Base-by-base conservation (phyloP, 2,113 vertebrate species). In the Oreamnos americanus region DNA sequence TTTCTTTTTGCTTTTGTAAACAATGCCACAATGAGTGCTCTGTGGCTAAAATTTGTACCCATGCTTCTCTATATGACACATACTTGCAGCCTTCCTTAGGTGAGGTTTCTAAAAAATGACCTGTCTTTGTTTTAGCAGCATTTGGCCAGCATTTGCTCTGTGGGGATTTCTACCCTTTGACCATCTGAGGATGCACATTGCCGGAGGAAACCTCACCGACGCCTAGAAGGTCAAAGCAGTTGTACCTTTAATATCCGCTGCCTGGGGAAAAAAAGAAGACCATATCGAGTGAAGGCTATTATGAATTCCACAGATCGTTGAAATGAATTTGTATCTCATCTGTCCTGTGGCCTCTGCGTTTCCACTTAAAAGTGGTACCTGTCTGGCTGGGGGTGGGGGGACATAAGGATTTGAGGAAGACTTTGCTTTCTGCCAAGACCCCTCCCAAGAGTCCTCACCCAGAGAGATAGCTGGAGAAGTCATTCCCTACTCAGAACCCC, bases 1-100 rank as follows among this genome's bases (percentile, higher is more conserved):
- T 93, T 64, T 67, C 19, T 81, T 88, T 97, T 90, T n/a, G 62
- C 90, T n/a, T 85, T 82, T 67, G 83, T 81, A 92, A 90, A 96
- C 87, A 84, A 25, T 25, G 79, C 60, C 71, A 39, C 96, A 25
- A 7, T 4, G 83, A 86, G 83, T 33, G 43, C 25, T 17, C 2
- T 76, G 91, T 2, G 51, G 95, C 84, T 88, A 49, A 89, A 82
- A 26, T 71, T 57, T 53, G 90, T 45, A n/a, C 57, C 71, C 74
- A 85, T 26, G 19, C 47, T 78, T 49, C 49, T 0, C 49, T 0
- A 55, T 51, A 60, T 60, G 6, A 9, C 21, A 0, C 4, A 2
- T 6, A 76, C 74, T 81, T 67, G 5, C 57, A 71, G 71, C 17
- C 14, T 60, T n/a, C 76, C 84, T 53, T 2, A 3, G 43, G 53